A percentile compares a stretch with the other conserved stretches of the same genome.
These are phyloP conservation scores for Trachurus trachurus DNA, from an alignment of 2,797 vertebrate species.

Conservation along the genomic window DNA sequence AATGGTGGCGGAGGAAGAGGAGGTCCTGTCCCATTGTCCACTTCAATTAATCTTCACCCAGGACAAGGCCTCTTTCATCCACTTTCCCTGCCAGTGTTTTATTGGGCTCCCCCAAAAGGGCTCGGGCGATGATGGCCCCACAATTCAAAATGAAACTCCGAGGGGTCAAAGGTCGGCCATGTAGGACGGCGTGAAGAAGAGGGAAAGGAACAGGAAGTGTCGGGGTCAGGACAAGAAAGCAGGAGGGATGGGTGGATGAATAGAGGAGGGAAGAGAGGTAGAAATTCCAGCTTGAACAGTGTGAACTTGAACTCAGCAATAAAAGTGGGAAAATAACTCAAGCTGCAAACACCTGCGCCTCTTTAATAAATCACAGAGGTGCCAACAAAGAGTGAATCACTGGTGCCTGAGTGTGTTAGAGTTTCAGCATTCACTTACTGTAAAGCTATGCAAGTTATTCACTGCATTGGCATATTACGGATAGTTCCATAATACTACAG, in stretches of 20 bases:
- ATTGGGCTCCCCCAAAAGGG: slow-evolving; percentile 53
- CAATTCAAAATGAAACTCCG: slow-evolving; percentile 52
- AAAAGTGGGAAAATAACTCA: slow-evolving; percentile 44
- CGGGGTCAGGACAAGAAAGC: slow-evolving; percentile 62
- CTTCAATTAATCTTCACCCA: slow-evolving; percentile 66
- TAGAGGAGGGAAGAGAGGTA: slow-evolving; percentile 26
- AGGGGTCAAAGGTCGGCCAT: slow-evolving; percentile 69
- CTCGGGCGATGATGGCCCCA: slow-evolving; percentile 63
- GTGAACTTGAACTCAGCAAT: slow-evolving; percentile 72
- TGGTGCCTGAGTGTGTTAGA: neutral
- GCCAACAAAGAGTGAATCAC: slow-evolving; percentile 5
- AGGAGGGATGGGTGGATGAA: slow-evolving; percentile 48
- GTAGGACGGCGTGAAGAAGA: slow-evolving; percentile 62
- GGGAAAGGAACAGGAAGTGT: slow-evolving; percentile 77
- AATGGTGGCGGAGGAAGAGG: slow-evolving; percentile 64
- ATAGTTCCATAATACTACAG: neutral
- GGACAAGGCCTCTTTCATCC: slow-evolving; percentile 80
- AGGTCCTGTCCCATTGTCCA: slow-evolving; percentile 68
- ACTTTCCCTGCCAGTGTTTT: slow-evolving; percentile 55
- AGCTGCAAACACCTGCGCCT: slow-evolving; percentile 54
- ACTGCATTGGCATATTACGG: no score
- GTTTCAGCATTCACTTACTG: neutral
- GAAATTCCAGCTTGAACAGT: slow-evolving; percentile 26
- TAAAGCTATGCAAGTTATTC: neutral
- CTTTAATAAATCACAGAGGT: slow-evolving; percentile 34